These are phyloP conservation scores for Ectemnius continuus DNA, from an alignment of 2,888 invertebrate species.

Conservation along the genomic window DNA sequence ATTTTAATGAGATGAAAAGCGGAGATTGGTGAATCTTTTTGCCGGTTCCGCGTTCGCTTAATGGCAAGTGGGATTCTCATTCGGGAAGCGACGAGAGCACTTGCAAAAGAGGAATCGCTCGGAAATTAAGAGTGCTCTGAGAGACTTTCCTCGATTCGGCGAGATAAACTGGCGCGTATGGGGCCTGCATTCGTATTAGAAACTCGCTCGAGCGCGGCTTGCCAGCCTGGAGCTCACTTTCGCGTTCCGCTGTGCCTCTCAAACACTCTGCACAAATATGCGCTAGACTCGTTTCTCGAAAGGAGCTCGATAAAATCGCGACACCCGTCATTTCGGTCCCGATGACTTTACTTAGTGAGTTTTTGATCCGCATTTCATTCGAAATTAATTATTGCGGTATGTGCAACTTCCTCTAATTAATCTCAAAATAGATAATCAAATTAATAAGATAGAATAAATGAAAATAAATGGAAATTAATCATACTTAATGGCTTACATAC, in stretches of 20 bases:
- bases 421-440: no score
- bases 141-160: conserved; percentile 59
- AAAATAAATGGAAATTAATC: no score
- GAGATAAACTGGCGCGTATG: conserved; percentile 54
- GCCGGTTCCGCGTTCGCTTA: no score
- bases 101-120: conserved; percentile 8
- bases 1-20: no score
- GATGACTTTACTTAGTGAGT: no score
- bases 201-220: conserved; percentile 52
- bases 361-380: no score
- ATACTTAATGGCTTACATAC: no score
- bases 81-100: neutral
- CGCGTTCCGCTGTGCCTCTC: conserved; percentile 29
- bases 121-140: conserved; percentile 56
- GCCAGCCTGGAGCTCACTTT: conserved; percentile 55
- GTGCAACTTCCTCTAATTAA: no score
- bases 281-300: conserved; percentile 9
- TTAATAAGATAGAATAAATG: no score
- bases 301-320: conserved; percentile 6
- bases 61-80: no score
- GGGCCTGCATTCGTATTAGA: conserved; percentile 61
- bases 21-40: no score
- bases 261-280: conserved; percentile 30
- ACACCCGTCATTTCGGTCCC: conserved; percentile 41
- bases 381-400: no score